Conservation (phyloP, 64 coral and sea anemone genomes). For the Dendronephthya gigantea region DNA sequence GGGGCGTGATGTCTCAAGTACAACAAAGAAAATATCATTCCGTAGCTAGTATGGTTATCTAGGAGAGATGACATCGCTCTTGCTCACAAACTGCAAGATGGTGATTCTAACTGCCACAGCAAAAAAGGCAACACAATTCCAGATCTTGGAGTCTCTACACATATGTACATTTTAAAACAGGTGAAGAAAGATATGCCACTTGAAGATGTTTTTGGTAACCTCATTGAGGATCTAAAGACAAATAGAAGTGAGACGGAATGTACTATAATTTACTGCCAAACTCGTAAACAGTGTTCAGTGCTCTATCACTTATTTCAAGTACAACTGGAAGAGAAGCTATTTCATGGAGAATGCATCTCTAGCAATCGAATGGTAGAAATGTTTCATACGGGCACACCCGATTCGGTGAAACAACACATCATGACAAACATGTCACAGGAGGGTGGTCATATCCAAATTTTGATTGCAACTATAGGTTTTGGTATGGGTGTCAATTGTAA, state of each 20-base stretch:
- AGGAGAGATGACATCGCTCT: conserved; percentile 42
- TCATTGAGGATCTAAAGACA: background rate
- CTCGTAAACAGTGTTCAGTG: conserved; percentile 58
- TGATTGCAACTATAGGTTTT: conserved; percentile 56
- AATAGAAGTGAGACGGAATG: background rate
- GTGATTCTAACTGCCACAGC: background rate
- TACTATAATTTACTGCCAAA: conserved; percentile 53
- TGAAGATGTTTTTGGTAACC: background rate
- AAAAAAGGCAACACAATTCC: background rate
- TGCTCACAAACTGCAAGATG: conserved; percentile 21
- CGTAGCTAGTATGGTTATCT: no score
- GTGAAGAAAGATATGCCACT: background rate
- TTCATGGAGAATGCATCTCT: conserved; percentile 14
- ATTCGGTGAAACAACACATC: conserved; percentile 42
- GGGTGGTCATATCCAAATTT: conserved; percentile 42
- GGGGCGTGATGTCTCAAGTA: no score
- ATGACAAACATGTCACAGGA: conserved; percentile 39
- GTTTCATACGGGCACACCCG: conserved; percentile 61
- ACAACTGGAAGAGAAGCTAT: conserved; percentile 34
- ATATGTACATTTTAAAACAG: background rate
- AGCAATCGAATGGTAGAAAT: conserved; percentile 52
- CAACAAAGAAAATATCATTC: no score
- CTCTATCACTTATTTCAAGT: conserved; percentile 57
- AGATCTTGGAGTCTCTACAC: background rate
- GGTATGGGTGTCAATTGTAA: conserved; percentile 45